phyloP scores from a whole-genome alignment of 1,140 invertebrate species.

The Trichonephila inaurata region DNA sequence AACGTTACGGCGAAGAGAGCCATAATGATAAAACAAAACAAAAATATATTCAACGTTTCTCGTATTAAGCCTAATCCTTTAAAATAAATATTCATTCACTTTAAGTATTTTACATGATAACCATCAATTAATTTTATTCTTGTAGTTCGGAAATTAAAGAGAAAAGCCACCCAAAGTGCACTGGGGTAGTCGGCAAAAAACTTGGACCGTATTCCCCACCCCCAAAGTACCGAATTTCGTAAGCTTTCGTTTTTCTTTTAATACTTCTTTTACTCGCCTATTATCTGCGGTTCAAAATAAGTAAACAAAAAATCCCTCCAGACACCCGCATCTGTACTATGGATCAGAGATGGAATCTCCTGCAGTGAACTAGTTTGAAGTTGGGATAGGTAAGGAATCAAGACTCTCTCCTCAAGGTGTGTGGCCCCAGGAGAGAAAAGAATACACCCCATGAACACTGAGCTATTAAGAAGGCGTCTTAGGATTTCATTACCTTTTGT shows the following conservation, averaged over 20 bases:
- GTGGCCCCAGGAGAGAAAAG: conserved; percentile 35
- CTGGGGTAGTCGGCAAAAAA: neutral
- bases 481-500: conserved; percentile 53
- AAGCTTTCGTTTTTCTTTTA: neutral
- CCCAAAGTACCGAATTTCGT: neutral
- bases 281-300: conserved; percentile 14
- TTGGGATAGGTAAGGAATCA: conserved; percentile 51
- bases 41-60: neutral
- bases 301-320: neutral
- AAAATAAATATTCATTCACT: neutral
- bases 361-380: conserved; percentile 18
- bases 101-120: neutral
- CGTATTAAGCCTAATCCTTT: neutral
- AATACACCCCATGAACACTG: neutral
- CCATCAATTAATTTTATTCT: neutral
- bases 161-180: neutral
- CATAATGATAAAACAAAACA: neutral
- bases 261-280: conserved; percentile 8
- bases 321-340: neutral
- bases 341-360: conserved; percentile 30
- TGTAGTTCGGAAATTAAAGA: neutral
- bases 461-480: conserved; percentile 60
- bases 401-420: conserved; percentile 42
- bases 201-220: neutral
- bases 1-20: no score